A percentile compares a stretch with the other conserved stretches of the same genome.
Evolutionary conservation across 2,113 vertebrate genomes (phyloP).

Genomic region (Mohoua ochrocephala): DNA sequence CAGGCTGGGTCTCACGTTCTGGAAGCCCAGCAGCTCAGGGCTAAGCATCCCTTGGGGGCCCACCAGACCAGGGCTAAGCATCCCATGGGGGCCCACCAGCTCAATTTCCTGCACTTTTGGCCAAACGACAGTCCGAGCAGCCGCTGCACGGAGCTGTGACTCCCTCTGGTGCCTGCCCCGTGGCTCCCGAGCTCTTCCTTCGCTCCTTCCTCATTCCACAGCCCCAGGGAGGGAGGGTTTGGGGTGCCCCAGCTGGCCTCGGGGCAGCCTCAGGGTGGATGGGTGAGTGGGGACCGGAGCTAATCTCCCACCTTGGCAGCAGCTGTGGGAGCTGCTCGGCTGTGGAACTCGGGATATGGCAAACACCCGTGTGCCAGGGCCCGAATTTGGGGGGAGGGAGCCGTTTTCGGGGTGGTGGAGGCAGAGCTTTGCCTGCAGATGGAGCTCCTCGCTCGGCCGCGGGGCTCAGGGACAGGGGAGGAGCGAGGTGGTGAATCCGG

Average conservation of each 20-base stretch:
- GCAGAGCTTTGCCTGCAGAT: constrained; percentile 5
- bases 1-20: neutral
- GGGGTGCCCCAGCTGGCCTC: fast-evolving
- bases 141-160: neutral
- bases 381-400: fast-evolving
- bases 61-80: neutral
- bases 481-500: neutral
- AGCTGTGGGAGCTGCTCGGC: fast-evolving
- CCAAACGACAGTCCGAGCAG: fast-evolving
- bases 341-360: fast-evolving
- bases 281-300: neutral
- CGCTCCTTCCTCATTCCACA: neutral
- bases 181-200: fast-evolving
- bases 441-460: neutral
- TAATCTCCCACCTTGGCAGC: neutral
- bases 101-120: fast-evolving
- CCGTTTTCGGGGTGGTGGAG: neutral
- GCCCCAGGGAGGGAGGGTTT: neutral
- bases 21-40: neutral
- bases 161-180: constrained; percentile 8
- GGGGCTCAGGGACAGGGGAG: neutral
- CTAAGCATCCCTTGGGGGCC: neutral
- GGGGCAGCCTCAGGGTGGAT: neutral
- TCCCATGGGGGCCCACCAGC: neutral
- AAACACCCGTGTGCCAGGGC: neutral